Percentiles rank a stretch among this genome's conserved stretches.
Evolutionary conservation across 2,888 invertebrate genomes (phyloP).

Genomic region (Unio pictorum): DNA sequence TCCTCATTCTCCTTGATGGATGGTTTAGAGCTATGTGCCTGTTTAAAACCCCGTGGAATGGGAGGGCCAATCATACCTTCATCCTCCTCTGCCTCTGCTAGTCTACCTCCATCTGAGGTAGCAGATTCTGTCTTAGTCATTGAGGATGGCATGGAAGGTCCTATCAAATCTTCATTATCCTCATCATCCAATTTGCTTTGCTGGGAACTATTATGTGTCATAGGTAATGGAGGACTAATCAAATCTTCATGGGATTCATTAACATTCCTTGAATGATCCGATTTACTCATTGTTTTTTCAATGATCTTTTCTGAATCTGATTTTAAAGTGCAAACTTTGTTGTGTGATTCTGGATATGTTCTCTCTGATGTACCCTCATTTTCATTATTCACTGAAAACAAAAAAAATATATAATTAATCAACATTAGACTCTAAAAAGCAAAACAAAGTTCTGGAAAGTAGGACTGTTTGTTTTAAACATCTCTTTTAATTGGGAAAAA

Average conservation of each 20-base stretch:
- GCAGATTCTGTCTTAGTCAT: slow-evolving; percentile 3
- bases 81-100: slow-evolving; percentile 43
- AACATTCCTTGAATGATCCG: slow-evolving; percentile 25
- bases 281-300: not conserved
- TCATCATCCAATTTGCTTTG: slow-evolving; percentile 49
- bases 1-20: slow-evolving; percentile 53
- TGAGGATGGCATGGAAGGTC: slow-evolving; percentile 46
- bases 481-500: too few species aligned
- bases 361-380: not conserved
- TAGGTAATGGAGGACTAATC: slow-evolving; percentile 51
- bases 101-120: not conserved
- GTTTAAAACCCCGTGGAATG: too few species aligned
- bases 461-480: too few species aligned
- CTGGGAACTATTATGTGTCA: slow-evolving; percentile 57
- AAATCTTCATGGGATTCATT: slow-evolving; percentile 66
- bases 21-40: too few species aligned
- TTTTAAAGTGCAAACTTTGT: not conserved
- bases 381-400: not conserved
- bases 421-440: not conserved
- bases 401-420: not conserved
- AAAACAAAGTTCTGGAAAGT: too few species aligned
- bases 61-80: slow-evolving; percentile 6
- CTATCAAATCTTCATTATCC: slow-evolving; percentile 60
- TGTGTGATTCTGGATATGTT: slow-evolving; percentile 5
- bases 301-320: not conserved